Conservation (phyloP, 2,797 vertebrate genomes). For the Karalla daura region DNA sequence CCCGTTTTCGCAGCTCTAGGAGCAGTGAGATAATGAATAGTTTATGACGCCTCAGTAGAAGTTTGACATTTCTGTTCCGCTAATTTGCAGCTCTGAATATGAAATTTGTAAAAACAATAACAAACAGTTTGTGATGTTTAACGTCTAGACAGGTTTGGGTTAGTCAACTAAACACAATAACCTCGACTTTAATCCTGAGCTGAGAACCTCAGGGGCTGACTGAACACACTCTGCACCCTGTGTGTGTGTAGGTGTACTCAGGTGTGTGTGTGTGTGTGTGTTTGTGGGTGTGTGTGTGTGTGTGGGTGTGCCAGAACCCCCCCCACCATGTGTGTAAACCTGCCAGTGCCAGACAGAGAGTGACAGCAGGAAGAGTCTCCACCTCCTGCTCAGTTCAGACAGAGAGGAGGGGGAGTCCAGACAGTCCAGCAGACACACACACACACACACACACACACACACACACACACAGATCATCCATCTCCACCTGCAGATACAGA, state of each 20-base stretch:
- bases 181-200: neutral
- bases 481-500: too few species aligned
- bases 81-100: too few species aligned
- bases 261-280: conserved; percentile 1
- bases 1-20: too few species aligned
- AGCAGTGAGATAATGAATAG: too few species aligned
- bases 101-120: too few species aligned
- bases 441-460: conserved; percentile 15
- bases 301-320: conserved; percentile 18
- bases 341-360: conserved; percentile 52
- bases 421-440: conserved; percentile 16
- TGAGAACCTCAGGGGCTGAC: neutral
- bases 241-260: too few species aligned
- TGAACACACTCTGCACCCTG: neutral
- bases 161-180: too few species aligned
- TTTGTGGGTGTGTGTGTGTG: conserved; percentile 2
- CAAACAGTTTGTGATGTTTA: too few species aligned
- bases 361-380: conserved; percentile 61
- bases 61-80: too few species aligned
- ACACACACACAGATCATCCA: conserved; percentile 5
- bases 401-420: conserved; percentile 29
- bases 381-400: conserved; percentile 50
- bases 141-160: too few species aligned
- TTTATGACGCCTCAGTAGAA: too few species aligned
- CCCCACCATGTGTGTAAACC: conserved; percentile 44